phyloP scores from a whole-genome alignment of 2,113 vertebrate species.

The Ahaetulla prasina region DNA sequence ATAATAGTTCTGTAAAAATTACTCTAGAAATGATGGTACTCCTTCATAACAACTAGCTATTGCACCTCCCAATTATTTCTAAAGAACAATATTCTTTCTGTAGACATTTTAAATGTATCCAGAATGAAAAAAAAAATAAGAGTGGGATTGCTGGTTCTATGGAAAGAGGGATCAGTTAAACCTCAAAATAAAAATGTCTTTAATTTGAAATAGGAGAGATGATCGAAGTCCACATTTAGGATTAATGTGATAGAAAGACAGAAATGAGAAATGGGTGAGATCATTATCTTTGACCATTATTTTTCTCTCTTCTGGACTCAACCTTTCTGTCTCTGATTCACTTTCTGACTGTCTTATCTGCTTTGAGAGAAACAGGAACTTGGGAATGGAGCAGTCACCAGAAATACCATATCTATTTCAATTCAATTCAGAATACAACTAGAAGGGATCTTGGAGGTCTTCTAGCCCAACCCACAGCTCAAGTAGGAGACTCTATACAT shows the following conservation, averaged over 20 bases:
- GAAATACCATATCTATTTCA: not conserved
- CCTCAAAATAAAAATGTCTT: constrained; percentile 22
- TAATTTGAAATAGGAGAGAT: constrained; percentile 31
- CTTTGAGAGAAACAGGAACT: not conserved
- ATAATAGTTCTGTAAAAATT: constrained; percentile 27
- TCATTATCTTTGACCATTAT: not conserved
- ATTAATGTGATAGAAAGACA: not conserved
- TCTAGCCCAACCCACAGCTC: not conserved
- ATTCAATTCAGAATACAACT: not conserved
- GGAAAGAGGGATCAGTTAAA: not conserved
- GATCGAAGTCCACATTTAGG: not conserved
- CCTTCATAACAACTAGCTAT: constrained; percentile 37
- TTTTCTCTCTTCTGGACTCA: not conserved
- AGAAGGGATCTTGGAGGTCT: not conserved
- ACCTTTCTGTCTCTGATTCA: not conserved
- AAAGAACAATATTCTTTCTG: not conserved
- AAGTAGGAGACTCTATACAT: not conserved
- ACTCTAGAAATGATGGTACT: constrained; percentile 32
- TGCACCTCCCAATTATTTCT: constrained; percentile 32
- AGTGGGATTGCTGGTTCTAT: not conserved
- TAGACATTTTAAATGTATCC: constrained; percentile 37
- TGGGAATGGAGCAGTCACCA: not conserved
- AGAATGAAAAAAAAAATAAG: constrained; percentile 37
- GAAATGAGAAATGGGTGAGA: not conserved
- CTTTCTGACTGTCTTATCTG: not conserved